Percentiles rank a stretch among this genome's conserved stretches.
Evolutionary conservation across 2,888 invertebrate species (phyloP).

Genomic region (Emmelina monodactyla): DNA sequence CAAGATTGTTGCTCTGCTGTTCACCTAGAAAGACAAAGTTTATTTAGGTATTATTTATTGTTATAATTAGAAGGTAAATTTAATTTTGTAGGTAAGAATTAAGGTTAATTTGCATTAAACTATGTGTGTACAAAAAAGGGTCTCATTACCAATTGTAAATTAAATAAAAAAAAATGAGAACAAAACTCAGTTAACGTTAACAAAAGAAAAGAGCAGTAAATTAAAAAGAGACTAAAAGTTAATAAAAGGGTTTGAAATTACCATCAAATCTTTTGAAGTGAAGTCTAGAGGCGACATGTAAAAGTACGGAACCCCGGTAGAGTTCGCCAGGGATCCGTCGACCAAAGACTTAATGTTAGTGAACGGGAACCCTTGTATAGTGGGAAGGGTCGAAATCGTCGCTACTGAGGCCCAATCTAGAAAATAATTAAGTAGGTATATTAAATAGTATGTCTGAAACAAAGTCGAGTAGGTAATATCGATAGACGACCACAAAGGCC

Average conservation of each 20-base stretch:
- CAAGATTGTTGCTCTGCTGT: conserved; percentile 71
- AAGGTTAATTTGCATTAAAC: no score
- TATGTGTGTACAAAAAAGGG: no score
- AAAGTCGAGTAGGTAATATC: no score
- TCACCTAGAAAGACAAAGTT: conserved; percentile 49
- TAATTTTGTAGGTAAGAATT: no score
- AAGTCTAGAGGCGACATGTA: conserved; percentile 77
- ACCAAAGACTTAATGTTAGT: conserved; percentile 74
- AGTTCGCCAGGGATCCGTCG: conserved; percentile 72
- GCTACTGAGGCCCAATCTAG: conserved; percentile 77
- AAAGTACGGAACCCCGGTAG: conserved; percentile 77
- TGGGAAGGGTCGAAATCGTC: conserved; percentile 69
- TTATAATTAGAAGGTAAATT: no score
- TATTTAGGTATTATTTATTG: neutral
- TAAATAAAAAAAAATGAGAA: neutral
- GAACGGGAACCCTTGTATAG: conserved; percentile 71
- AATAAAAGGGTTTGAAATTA: no score
- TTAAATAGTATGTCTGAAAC: no score
- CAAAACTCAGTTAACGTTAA: no score
- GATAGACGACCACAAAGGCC: no score
- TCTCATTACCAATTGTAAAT: no score
- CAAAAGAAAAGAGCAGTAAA: no score
- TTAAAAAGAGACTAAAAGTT: no score
- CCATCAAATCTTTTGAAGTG: conserved; percentile 71
- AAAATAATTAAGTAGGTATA: conserved; percentile 19